Base-by-base conservation (phyloP, 2,888 invertebrate genomes). In the Exephanes ischioxanthus region DNA sequence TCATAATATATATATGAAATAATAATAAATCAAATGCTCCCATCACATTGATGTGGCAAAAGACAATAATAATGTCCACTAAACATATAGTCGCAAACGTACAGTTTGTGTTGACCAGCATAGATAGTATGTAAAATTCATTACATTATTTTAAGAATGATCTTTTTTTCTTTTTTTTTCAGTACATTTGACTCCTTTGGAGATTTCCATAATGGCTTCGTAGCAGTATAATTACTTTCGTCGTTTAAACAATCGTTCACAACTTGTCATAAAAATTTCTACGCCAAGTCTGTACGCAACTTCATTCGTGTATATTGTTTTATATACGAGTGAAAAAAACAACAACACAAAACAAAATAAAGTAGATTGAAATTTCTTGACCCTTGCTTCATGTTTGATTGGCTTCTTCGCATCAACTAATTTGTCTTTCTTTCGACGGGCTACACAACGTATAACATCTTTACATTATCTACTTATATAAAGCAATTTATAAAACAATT, bases 141-240 rank as follows among this genome's bases (percentile, higher is more conserved):
- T 61, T 45, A 73, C 41, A 22, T 58, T 72, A 72, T 73, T 73
- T 61, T 61, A 61, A 73, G 58, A 73, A 73, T 73, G 73, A 61
- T 73, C 58, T 73, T 61, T 61, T 30, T 30, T 30, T 30, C 30
- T 30, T 26, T 58, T 58, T 26, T 7, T 58, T 48, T 58, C 41
- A 73, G 68, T 82, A 85, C 73, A 51, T 83, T 80, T 53, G 68
- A 79, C 53, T 67, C 30, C 77, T 71, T 33, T 11, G 51, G 48
- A 83, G 68, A 71, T 66, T 70, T 73, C 53, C 55, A 45, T 80
- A 80, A 75, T 75, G 37, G 68, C 58, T 84, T 75, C 51, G 51
- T 51, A 72, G 30, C 45, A 58, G 41, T 78, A 77, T 70, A 48
- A 68, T 68, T 73, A 71, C 48, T 55, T 66, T 70, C 73, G 71